Evolutionary conservation across 2,888 invertebrate species (phyloP).

Genomic region (Drosophila paranaensis): DNA sequence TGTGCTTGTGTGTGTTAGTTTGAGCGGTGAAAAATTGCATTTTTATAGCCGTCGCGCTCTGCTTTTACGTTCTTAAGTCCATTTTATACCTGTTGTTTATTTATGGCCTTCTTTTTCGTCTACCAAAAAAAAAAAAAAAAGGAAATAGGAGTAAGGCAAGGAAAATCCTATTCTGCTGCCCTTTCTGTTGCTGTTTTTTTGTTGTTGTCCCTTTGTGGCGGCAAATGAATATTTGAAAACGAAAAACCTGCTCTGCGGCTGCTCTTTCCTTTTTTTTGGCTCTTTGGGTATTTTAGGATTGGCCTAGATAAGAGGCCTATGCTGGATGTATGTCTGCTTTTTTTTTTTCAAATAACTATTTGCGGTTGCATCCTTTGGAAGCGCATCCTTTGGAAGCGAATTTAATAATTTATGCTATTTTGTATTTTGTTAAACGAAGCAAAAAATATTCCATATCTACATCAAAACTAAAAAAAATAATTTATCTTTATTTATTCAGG

Average conservation of each 20-base stretch:
- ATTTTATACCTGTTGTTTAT: constrained; percentile 70
- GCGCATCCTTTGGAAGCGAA: background rate
- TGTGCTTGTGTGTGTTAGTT: constrained; percentile 10
- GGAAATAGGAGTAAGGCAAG: background rate
- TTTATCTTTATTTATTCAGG: too few relatives aligned
- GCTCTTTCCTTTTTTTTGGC: background rate
- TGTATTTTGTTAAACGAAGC: too few relatives aligned
- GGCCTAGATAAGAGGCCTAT: constrained; percentile 10
- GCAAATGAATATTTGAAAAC: constrained; percentile 47
- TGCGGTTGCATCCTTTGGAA: background rate
- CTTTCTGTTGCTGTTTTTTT: constrained; percentile 17
- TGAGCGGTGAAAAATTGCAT: constrained; percentile 54
- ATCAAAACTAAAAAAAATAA: too few relatives aligned
- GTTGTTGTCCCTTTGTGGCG: constrained; percentile 1
- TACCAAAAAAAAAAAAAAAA: background rate
- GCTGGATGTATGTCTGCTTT: background rate
- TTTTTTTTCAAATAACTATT: constrained; percentile 25
- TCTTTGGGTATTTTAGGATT: constrained; percentile 18
- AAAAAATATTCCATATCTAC: too few relatives aligned
- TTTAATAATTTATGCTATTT: too few relatives aligned
- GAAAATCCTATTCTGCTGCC: constrained; percentile 8
- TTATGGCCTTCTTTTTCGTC: constrained; percentile 50
- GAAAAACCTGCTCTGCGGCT: constrained; percentile 20
- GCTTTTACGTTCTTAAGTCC: constrained; percentile 63
- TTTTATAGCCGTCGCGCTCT: constrained; percentile 57